phyloP scores from a whole-genome alignment of 1,140 invertebrate genomes.

The Drosophila obscura region DNA sequence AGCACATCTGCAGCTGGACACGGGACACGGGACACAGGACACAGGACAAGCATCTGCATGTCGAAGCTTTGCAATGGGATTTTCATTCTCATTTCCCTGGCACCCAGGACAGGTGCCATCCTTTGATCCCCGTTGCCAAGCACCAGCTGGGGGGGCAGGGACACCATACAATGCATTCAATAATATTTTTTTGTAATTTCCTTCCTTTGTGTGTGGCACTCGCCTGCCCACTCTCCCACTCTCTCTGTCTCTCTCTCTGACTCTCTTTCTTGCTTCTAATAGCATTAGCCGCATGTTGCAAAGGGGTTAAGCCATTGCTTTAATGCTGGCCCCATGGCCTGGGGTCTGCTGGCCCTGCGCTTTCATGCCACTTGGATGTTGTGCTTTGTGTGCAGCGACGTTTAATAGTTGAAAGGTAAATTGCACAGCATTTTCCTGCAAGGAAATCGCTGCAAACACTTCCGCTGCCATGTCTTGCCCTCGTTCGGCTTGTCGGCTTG shows the following conservation, averaged over 20 bases:
- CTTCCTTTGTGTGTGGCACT: constrained; percentile 27
- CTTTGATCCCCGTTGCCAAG: constrained; percentile 61
- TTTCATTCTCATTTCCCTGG: not conserved
- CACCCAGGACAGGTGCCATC: too few relatives aligned
- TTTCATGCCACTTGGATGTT: constrained; percentile 81
- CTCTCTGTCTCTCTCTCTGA: too few relatives aligned
- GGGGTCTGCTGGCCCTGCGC: constrained; percentile 60
- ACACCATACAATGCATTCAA: constrained; percentile 65
- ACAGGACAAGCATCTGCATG: constrained; percentile 1
- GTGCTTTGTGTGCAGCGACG: constrained; percentile 76
- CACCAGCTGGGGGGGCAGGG: too few relatives aligned
- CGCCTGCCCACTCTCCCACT: not conserved
- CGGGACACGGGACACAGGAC: not conserved
- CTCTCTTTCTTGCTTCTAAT: constrained; percentile 37
- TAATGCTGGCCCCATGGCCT: constrained; percentile 27
- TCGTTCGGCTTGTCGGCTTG: constrained; percentile 20
- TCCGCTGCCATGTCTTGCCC: constrained; percentile 67
- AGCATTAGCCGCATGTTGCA: constrained; percentile 72
- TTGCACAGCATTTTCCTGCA: constrained; percentile 73
- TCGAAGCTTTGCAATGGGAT: constrained; percentile 16
- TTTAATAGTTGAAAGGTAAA: constrained; percentile 82
- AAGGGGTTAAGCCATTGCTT: constrained; percentile 74
- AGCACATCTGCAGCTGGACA: constrained; percentile 13
- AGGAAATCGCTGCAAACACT: constrained; percentile 65
- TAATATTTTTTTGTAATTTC: constrained; percentile 80